Evolutionary conservation across 2,797 vertebrate species (phyloP).

Genomic region (Manis javanica): DNA sequence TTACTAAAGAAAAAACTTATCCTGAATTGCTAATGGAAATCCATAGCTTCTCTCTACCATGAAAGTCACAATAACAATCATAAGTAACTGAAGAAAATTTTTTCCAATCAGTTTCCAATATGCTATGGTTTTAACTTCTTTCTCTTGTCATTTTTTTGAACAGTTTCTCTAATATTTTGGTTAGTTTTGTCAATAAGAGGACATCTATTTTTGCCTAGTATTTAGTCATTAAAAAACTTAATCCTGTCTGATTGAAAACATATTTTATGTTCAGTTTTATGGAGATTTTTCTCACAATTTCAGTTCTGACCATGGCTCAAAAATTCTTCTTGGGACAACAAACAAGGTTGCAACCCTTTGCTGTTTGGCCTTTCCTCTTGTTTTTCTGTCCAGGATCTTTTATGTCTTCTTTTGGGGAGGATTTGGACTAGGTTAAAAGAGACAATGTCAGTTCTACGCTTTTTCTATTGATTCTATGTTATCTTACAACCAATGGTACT

Average conservation of each 20-base stretch:
- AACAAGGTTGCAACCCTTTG: no score
- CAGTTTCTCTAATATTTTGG: not conserved
- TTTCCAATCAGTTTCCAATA: not conserved
- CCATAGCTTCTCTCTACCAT: conserved; percentile 72
- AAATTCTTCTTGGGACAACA: not conserved
- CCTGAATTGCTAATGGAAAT: conserved; percentile 76
- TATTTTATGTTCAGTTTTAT: not conserved
- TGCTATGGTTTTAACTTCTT: not conserved
- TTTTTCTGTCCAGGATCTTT: not conserved
- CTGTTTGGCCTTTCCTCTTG: not conserved
- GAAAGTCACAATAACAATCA: not conserved
- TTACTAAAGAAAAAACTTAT: conserved; percentile 67
- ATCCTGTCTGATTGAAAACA: not conserved
- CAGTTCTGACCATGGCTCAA: not conserved
- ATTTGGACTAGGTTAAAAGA: not conserved
- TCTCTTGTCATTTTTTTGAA: not conserved
- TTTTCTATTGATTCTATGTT: not conserved
- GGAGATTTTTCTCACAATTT: not conserved
- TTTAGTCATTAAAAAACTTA: not conserved
- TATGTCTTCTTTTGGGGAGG: not conserved
- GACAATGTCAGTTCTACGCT: not conserved
- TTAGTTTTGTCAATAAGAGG: not conserved
- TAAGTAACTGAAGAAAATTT: not conserved
- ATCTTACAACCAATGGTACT: not conserved
- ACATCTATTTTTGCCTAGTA: not conserved